Evolutionary conservation across 2,888 invertebrate species (phyloP), one percentile per base, ranked within the genome.

Genomic region (Neoitamus cyanurus): DNA sequence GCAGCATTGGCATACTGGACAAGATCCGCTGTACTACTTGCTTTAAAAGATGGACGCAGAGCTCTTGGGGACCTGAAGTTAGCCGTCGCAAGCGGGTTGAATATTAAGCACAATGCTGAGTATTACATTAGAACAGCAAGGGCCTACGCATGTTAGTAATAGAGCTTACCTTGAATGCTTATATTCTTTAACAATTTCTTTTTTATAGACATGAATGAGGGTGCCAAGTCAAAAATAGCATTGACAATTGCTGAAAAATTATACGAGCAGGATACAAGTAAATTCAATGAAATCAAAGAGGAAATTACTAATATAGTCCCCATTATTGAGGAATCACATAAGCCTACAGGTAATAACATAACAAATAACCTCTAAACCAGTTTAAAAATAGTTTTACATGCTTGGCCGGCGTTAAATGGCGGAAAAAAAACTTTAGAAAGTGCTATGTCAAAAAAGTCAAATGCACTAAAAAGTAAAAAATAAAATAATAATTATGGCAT

Each of bases 91-190:
- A 93, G 94, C 88, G 93, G 93, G 1, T 91, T 95, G 3, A 94
- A 94, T 0, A 92, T 92, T 0, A 93, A 92, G 85, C 92, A 93
- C 90, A 93, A 94, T 85, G 92, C 93, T 0, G 94, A 94, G 85
- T 94, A 95, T 86, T 96, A 95, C 88, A 93, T 94, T 91, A 92
- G 94, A 87, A 94, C 95, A 93, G 94, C 94, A 0, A 92, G 94
- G 84, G 95, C 95, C 86, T 95, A 95, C 88, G 90, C 91, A 28
- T 88, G 91, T 90, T 86, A 88, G n/a, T 48, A 1, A 3, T 2
- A 11, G 1, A 0, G 25, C 3, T 20, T 58, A 15, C n/a, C n/a
- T n/a, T n/a, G n/a, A n/a, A 2, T 4, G 70, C 48, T 25, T 42
- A 77, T 68, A 4, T 77, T 48, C 70, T 20, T 58, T 37, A 31